Evolutionary conservation across 2,888 invertebrate genomes (phyloP).

Genomic region (Urechis unicinctus): DNA sequence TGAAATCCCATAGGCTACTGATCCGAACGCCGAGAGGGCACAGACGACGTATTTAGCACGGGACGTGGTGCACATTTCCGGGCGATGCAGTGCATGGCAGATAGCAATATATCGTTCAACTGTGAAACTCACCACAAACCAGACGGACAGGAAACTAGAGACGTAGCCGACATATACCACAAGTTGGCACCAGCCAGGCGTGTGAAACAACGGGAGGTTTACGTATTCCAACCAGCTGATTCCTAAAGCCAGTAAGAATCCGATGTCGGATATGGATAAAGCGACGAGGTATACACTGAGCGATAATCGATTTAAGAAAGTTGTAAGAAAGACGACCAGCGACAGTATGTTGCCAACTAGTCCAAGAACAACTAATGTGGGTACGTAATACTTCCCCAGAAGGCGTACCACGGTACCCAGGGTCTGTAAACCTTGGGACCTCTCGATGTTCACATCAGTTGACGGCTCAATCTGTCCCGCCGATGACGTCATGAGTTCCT

Average conservation of each 20-base stretch:
- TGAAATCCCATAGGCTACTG: not conserved
- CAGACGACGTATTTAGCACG: not conserved
- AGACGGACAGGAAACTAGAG: not conserved
- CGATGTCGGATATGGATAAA: too few relatives aligned
- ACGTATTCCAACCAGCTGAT: not conserved
- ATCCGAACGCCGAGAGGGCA: not conserved
- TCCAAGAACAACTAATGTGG: too few relatives aligned
- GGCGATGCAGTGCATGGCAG: not conserved
- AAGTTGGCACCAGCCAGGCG: not conserved
- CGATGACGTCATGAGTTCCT: too few relatives aligned
- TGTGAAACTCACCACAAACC: not conserved
- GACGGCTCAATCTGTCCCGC: too few relatives aligned
- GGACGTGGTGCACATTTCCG: not conserved
- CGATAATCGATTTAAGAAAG: too few relatives aligned
- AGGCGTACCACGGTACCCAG: too few relatives aligned
- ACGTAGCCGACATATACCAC: not conserved
- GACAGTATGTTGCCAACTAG: too few relatives aligned
- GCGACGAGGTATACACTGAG: too few relatives aligned
- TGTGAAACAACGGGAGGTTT: not conserved
- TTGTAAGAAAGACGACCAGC: too few relatives aligned
- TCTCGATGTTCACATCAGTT: too few relatives aligned
- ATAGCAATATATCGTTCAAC: not conserved
- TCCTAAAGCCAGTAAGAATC: not conserved
- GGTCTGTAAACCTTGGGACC: too few relatives aligned
- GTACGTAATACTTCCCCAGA: too few relatives aligned